Conservation (phyloP, 23 tunicate species). For the Botrylloides violaceus region DNA sequence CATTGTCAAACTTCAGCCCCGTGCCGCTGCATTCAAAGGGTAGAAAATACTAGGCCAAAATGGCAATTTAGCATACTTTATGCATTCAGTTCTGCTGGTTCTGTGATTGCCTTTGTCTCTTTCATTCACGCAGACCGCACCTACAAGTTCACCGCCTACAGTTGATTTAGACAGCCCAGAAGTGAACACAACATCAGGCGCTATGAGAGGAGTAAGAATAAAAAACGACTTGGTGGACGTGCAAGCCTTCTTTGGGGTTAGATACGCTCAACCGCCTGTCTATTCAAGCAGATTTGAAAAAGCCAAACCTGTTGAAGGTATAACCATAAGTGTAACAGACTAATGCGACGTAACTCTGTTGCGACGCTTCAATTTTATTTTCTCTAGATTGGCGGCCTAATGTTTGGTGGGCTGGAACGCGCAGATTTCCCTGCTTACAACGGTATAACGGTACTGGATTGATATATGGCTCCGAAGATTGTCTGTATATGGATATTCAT, state of each 20-base stretch:
- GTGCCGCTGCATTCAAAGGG: too few relatives aligned
- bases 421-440: conserved; percentile 5
- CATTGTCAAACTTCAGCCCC: too few relatives aligned
- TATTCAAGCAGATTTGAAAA: not conserved
- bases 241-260: conserved; percentile 10
- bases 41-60: too few relatives aligned
- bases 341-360: too few relatives aligned
- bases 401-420: not conserved
- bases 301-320: not conserved
- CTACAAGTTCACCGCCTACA: not conserved
- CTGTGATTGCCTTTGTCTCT: too few relatives aligned
- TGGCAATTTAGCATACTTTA: too few relatives aligned
- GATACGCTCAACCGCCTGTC: not conserved
- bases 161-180: not conserved
- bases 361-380: too few relatives aligned
- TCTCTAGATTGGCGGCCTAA: too few relatives aligned
- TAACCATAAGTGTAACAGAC: too few relatives aligned
- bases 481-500: conserved; percentile 11
- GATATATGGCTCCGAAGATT: conserved; percentile 1
- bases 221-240: not conserved
- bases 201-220: not conserved
- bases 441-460: not conserved
- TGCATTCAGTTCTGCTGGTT: too few relatives aligned
- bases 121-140: too few relatives aligned
- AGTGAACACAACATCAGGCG: not conserved